Conservation (phyloP, 2,797 vertebrate species). For the Cyclura pinguis region DNA sequence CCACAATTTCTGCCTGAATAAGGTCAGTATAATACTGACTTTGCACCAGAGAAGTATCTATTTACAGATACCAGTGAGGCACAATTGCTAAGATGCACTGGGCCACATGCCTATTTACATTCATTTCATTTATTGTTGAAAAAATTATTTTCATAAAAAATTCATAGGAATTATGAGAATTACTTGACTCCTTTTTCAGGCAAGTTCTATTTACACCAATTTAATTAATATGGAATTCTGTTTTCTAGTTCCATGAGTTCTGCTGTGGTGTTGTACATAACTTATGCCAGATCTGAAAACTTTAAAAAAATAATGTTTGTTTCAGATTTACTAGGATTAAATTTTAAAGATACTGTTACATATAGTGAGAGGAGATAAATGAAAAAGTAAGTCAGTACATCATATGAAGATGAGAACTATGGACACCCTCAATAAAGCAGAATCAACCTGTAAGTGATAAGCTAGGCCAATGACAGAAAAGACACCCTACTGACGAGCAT, state of each 20-base stretch:
- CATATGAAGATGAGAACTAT: background rate
- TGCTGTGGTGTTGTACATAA: background rate
- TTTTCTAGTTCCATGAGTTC: background rate
- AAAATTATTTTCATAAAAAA: background rate
- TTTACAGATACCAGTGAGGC: background rate
- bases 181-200: background rate
- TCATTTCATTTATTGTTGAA: background rate
- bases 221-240: background rate
- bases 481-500: background rate
- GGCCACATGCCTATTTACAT: background rate
- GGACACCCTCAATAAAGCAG: background rate
- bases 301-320: background rate
- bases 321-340: background rate
- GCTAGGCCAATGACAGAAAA: background rate
- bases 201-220: background rate
- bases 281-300: background rate
- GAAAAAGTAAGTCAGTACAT: background rate
- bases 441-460: background rate
- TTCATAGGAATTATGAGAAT: background rate
- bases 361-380: background rate
- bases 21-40: background rate
- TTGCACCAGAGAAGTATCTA: background rate
- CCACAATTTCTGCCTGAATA: constrained; percentile 7
- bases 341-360: background rate
- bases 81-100: background rate